Evolutionary conservation across 2,888 invertebrate species (phyloP), one percentile per base, ranked within the genome.

Genomic region (Aphodius sticticus): DNA sequence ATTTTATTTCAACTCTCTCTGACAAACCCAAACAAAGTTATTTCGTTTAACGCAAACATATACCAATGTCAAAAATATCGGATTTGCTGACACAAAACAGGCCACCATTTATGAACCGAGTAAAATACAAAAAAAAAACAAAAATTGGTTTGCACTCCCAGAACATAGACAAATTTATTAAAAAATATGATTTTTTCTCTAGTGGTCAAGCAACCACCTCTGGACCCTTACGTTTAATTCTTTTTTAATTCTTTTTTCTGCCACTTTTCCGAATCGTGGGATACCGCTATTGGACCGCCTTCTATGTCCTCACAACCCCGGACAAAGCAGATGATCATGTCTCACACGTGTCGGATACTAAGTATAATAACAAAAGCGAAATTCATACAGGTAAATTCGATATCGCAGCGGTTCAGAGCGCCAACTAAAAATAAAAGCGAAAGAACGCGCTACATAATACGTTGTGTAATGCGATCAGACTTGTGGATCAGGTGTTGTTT

Each of bases 181-280:
- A 26, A 26, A 26, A 26, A 26, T 26, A 26, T 26, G 26, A 2
- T 26, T 26, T 26, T 26, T 26, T 26, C 3, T 26, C 26, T 26
- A 26, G 3, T 26, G 26, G 26, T 26, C 26, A 26, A 26, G 26
- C 26, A 26, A 26, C 26, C 26, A 26, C 26, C 26, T 26, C 26
- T 26, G 26, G 26, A 26, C 26, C 26, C 2, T 26, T 26, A 26
- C 3, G 26, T 26, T 26, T 26, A 26, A 26, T 3, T 16, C n/a
- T 70, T 70, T 70, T 16, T n/a, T n/a, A 70, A n/a, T 16, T 70
- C 70, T 70, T 70, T 16, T n/a, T 70, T 16, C 70, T 70, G n/a
- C 70, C 70, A 9, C 16, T 9, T 16, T 16, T 16, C 3, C 14
- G 69, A 69, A 15, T 70, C 70, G 70, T 70, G 15, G 16, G 5